Evolutionary conservation across 2,888 invertebrate species (phyloP).

Genomic region (Gortyna flavago): DNA sequence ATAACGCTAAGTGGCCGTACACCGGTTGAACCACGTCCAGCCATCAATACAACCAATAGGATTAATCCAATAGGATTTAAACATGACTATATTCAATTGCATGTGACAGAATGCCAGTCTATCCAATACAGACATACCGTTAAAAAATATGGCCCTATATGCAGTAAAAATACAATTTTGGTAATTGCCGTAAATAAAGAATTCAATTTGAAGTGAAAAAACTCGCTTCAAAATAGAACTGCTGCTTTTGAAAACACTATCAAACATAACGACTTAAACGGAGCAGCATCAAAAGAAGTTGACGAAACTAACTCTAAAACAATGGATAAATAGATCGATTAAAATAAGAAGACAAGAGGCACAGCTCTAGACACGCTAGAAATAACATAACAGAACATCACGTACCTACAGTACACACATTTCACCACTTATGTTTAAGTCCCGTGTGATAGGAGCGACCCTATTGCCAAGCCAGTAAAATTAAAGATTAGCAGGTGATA

Average conservation of each 20-base stretch:
- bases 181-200: slow-evolving; percentile 20
- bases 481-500: background rate
- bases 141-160: slow-evolving; percentile 29
- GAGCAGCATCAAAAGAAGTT: background rate
- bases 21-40: slow-evolving; percentile 42
- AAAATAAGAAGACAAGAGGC: background rate
- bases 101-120: slow-evolving; percentile 23
- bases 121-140: slow-evolving; percentile 9
- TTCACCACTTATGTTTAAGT: too few species aligned
- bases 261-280: background rate
- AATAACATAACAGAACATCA: too few species aligned
- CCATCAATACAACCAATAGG: slow-evolving; percentile 11
- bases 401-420: too few species aligned
- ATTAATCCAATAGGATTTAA: slow-evolving; percentile 26
- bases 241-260: background rate
- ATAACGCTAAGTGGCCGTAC: slow-evolving; percentile 38
- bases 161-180: slow-evolving; percentile 47
- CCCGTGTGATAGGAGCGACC: too few species aligned
- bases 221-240: background rate
- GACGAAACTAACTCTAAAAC: background rate
- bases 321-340: too few species aligned
- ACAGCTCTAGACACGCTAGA: background rate
- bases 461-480: too few species aligned
- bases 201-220: slow-evolving; percentile 19
- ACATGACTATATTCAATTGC: slow-evolving; percentile 22